Evolutionary conservation across 2,888 invertebrate species (phyloP), one percentile per base, ranked within the genome.

Genomic region (Agriotes lineatus): DNA sequence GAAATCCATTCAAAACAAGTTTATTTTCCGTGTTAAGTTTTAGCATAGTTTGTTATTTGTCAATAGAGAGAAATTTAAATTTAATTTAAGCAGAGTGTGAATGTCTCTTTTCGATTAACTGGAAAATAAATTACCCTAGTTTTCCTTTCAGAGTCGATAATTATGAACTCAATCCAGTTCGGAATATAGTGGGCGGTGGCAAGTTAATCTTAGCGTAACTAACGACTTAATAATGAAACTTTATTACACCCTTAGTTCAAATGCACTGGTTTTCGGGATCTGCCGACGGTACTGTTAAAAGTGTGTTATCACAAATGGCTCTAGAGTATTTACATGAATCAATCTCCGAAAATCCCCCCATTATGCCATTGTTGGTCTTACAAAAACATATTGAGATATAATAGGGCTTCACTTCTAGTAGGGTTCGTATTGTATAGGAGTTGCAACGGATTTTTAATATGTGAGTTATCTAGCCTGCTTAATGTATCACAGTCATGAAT

Each of bases 301-400:
- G 22, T 50, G 61, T 67, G 67, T 62, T 57, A 56, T 61, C 22
- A 37, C 62, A 67, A 67, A 67, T 62, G 62, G 61, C 39, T 12
- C 14, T 52, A 18, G 57, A 48, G 48, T 61, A 68, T 50, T 64
- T 59, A 59, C 44, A 59, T 45, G 48, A 58, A 57, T 30, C 44
- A 68, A 64, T 59, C 50, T 2, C 45, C 48, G 65, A 50, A 67
- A 67, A 61, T 67, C 67, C 56, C 67, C 25, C 19, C 45, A 64
- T 57, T 57, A 57, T 59, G 25, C 48, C 30, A 68, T 68, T 68
- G 68, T 68, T 52, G 52, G 63, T 54, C 39, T 35, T 64, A 58
- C 68, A 63, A 68, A 67, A 68, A 68, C 68, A 68, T 63, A 68
- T 68, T 68, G 63, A 59, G 52, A 57, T 68, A 58, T 63, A 68